These are phyloP conservation scores for Agrochola lychnidis DNA, from an alignment of 2,888 invertebrate species.

Conservation along the genomic window DNA sequence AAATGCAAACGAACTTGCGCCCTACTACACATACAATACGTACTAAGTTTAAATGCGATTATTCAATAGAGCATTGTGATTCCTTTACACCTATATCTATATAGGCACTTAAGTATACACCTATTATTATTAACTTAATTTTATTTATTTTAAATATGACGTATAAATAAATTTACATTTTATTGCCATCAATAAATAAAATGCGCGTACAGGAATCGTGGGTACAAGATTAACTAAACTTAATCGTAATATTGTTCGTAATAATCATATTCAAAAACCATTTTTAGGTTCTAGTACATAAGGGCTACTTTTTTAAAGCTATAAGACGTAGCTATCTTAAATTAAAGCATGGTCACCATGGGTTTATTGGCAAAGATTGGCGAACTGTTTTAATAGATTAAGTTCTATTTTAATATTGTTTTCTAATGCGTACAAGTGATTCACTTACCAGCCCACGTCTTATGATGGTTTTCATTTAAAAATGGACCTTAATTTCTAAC, in stretches of 20 bases:
- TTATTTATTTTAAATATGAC: slow-evolving; percentile 54
- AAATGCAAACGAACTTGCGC: slow-evolving; percentile 57
- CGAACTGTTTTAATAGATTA: slow-evolving; percentile 54
- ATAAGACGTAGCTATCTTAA: slow-evolving; percentile 62
- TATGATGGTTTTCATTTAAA: slow-evolving; percentile 21
- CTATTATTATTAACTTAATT: slow-evolving; percentile 54
- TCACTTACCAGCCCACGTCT: slow-evolving; percentile 46
- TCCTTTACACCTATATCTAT: slow-evolving; percentile 60
- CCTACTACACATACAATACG: slow-evolving; percentile 57
- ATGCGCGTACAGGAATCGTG: slow-evolving; percentile 77
- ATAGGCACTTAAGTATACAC: slow-evolving; percentile 55
- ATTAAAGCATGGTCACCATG: slow-evolving; percentile 63
- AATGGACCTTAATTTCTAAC: not conserved
- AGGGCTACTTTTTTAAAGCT: slow-evolving; percentile 63
- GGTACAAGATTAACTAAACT: slow-evolving; percentile 50
- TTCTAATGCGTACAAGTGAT: slow-evolving; percentile 52
- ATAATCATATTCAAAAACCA: slow-evolving; percentile 57
- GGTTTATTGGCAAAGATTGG: slow-evolving; percentile 64
- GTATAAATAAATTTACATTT: slow-evolving; percentile 67
- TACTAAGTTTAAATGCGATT: slow-evolving; percentile 69
- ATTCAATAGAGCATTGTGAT: slow-evolving; percentile 63
- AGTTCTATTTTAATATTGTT: slow-evolving; percentile 54
- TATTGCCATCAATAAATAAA: slow-evolving; percentile 77
- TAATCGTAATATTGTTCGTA: slow-evolving; percentile 58
- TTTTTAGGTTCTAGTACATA: slow-evolving; percentile 58